A percentile compares a stretch with the other conserved stretches of the same genome.
Evolutionary conservation across 2,113 vertebrate genomes (phyloP).

Genomic region (Dromas ardeola): DNA sequence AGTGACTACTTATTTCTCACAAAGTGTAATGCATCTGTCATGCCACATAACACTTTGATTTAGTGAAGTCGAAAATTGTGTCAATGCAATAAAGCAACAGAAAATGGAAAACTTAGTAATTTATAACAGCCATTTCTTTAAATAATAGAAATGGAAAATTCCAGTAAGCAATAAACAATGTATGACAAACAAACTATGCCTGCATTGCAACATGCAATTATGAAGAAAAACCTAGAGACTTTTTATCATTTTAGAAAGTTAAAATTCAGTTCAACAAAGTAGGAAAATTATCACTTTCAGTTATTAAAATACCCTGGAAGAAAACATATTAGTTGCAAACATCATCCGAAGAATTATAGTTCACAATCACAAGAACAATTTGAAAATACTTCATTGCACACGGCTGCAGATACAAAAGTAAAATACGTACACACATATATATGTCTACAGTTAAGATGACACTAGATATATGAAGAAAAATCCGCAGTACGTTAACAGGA

Average conservation of each 20-base stretch:
- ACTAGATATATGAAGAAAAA: not conserved
- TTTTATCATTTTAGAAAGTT: not conserved
- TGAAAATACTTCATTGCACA: not conserved
- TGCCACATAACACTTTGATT: not conserved
- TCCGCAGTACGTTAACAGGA: not conserved
- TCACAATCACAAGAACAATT: not conserved
- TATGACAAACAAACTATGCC: not conserved
- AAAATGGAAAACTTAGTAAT: not conserved
- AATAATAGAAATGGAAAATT: not conserved
- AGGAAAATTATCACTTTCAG: not conserved
- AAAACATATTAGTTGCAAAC: not conserved
- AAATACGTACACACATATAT: not conserved
- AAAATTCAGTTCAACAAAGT: not conserved
- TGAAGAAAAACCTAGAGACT: not conserved
- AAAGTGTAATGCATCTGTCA: not conserved
- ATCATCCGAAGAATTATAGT: not conserved
- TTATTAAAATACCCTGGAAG: not conserved
- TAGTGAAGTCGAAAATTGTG: not conserved
- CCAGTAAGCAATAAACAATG: not conserved
- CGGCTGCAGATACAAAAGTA: not conserved
- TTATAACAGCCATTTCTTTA: not conserved
- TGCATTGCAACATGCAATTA: not conserved
- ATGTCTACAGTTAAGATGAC: not conserved
- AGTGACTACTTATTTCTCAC: not conserved
- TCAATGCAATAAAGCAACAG: not conserved